Percentiles rank a stretch among this genome's conserved stretches.
phyloP scores from a whole-genome alignment of 2,113 vertebrate genomes.

The Pterophyllum scalare region DNA sequence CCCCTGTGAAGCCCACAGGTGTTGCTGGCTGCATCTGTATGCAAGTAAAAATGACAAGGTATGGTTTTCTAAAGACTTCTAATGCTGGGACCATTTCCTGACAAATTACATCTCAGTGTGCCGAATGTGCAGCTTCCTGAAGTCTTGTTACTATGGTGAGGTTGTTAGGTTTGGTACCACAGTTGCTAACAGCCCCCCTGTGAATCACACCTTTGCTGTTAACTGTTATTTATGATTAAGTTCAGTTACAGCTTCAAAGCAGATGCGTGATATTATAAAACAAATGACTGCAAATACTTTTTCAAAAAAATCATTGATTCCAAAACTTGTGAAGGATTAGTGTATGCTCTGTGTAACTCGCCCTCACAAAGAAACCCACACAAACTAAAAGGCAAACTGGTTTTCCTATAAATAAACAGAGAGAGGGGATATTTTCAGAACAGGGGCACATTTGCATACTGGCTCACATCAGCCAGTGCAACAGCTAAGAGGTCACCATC shows the following conservation, averaged over 20 bases:
- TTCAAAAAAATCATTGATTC: background rate
- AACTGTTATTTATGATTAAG: background rate
- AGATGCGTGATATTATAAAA: background rate
- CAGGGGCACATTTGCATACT: conserved; percentile 2
- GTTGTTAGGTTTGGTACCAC: background rate
- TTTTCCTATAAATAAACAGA: conserved; percentile 6
- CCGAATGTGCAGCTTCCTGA: too few relatives aligned
- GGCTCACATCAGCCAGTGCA: conserved; percentile 1
- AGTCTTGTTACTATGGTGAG: too few relatives aligned
- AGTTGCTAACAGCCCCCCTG: background rate
- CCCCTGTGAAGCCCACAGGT: too few relatives aligned
- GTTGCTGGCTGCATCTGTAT: too few relatives aligned
- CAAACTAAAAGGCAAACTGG: background rate
- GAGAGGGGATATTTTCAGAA: conserved; percentile 1
- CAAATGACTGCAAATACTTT: background rate
- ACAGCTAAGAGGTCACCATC: background rate
- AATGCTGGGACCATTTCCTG: too few relatives aligned
- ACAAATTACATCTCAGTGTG: too few relatives aligned
- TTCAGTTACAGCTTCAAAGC: background rate
- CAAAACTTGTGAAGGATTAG: background rate
- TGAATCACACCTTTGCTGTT: background rate
- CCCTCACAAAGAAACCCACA: background rate
- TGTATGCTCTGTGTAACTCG: background rate
- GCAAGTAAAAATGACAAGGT: too few relatives aligned
- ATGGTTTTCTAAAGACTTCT: too few relatives aligned